A percentile compares a stretch with the other conserved stretches of the same genome.
phyloP scores from a whole-genome alignment of 2,888 invertebrate genomes.

The Nymphalis polychloros region DNA sequence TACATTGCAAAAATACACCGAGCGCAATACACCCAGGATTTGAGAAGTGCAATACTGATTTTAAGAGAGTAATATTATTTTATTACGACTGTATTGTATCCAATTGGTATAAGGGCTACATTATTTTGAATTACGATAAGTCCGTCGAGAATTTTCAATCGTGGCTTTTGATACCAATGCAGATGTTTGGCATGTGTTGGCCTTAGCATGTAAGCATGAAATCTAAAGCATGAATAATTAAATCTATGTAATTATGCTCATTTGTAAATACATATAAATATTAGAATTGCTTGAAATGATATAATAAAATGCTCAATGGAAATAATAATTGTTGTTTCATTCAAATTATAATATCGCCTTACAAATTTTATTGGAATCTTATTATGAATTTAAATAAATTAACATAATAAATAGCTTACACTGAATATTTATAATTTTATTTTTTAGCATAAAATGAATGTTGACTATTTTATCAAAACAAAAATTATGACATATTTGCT shows the following conservation, averaged over 20 bases:
- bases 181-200: conserved; percentile 67
- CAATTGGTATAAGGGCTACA: conserved; percentile 61
- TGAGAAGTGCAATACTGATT: conserved; percentile 55
- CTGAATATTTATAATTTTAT: no score
- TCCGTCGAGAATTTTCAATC: conserved; percentile 65
- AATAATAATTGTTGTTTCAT: not conserved
- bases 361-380: no score
- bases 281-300: conserved; percentile 31
- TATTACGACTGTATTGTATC: conserved; percentile 64
- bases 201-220: conserved; percentile 44
- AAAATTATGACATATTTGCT: no score
- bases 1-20: conserved; percentile 59
- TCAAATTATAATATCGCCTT: not conserved
- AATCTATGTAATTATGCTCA: conserved; percentile 7
- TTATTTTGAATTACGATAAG: conserved; percentile 49
- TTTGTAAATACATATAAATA: conserved; percentile 32
- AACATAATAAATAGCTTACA: no score
- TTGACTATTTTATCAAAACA: no score
- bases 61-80: conserved; percentile 54
- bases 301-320: conserved; percentile 19
- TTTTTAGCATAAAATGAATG: no score
- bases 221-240: conserved; percentile 16
- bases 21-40: conserved; percentile 64
- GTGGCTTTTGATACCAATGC: conserved; percentile 61
- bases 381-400: no score